Percentiles rank a stretch among this genome's conserved stretches.
phyloP scores from a whole-genome alignment of 2,797 vertebrate genomes.

The Pangasius sanitwongsei region DNA sequence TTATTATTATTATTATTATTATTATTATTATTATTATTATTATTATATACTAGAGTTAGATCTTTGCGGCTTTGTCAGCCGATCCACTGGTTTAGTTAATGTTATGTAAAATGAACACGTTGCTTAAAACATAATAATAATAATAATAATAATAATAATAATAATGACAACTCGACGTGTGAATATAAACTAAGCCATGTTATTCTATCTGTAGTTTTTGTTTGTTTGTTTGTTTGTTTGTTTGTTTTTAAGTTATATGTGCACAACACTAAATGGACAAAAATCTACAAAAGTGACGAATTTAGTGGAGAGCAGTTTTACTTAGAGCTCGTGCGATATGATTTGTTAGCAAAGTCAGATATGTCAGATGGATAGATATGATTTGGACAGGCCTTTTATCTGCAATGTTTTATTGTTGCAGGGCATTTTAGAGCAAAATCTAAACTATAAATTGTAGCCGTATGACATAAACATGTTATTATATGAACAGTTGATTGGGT shows the following conservation, averaged over 20 bases:
- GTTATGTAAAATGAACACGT: background rate
- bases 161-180: background rate
- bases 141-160: background rate
- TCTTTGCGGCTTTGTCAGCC: background rate
- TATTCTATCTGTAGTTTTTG: background rate
- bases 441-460: background rate
- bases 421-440: background rate
- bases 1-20: background rate
- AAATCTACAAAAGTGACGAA: background rate
- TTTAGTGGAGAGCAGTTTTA: background rate
- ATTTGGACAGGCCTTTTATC: background rate
- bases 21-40: slow-evolving; percentile 4
- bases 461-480: background rate
- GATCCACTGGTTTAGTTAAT: background rate
- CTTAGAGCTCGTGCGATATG: background rate
- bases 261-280: background rate
- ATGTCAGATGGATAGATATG: background rate
- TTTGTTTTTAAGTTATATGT: background rate
- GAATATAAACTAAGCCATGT: background rate
- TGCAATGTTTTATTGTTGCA: background rate
- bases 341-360: background rate
- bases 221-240: background rate
- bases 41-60: background rate
- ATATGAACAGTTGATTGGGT: background rate
- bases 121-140: background rate